These are phyloP conservation scores for Macaria notata DNA, from an alignment of 2,888 invertebrate genomes.

Conservation along the genomic window DNA sequence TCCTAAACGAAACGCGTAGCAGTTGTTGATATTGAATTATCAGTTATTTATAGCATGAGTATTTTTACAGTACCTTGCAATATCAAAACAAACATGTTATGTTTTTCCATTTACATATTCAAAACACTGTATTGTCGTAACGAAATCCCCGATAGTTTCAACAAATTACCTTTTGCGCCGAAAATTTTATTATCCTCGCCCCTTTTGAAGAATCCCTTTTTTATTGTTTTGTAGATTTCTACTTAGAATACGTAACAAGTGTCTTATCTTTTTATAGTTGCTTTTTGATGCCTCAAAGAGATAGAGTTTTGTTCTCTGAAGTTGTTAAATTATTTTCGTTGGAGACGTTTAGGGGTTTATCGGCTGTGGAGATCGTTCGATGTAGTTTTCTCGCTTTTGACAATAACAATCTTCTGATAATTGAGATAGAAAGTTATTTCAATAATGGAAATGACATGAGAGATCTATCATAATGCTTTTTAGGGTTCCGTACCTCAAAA, in stretches of 20 bases:
- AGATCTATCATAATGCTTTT: too few relatives aligned
- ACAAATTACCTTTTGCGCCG: conserved; percentile 14
- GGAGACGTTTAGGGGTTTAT: background rate
- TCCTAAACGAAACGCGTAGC: too few relatives aligned
- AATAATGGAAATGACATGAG: too few relatives aligned
- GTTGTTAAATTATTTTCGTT: conserved; percentile 2
- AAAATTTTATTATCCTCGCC: conserved; percentile 16
- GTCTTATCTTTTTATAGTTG: conserved; percentile 12
- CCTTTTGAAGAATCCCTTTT: conserved; percentile 11
- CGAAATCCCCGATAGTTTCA: conserved; percentile 15
- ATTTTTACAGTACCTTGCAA: too few relatives aligned
- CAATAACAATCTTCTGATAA: too few relatives aligned
- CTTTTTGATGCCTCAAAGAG: conserved; percentile 1
- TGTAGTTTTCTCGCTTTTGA: background rate
- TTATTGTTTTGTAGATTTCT: conserved; percentile 18
- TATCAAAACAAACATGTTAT: too few relatives aligned
- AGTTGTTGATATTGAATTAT: too few relatives aligned
- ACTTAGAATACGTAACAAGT: conserved; percentile 18
- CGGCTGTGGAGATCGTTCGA: background rate
- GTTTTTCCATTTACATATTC: too few relatives aligned
- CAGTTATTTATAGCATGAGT: too few relatives aligned
- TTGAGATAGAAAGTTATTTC: too few relatives aligned
- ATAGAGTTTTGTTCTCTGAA: conserved; percentile 5
- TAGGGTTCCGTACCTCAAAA: too few relatives aligned
- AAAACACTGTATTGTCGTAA: conserved; percentile 1